Conservation (phyloP, 2,113 vertebrate species). For the Oncorhynchus kisutch region DNA sequence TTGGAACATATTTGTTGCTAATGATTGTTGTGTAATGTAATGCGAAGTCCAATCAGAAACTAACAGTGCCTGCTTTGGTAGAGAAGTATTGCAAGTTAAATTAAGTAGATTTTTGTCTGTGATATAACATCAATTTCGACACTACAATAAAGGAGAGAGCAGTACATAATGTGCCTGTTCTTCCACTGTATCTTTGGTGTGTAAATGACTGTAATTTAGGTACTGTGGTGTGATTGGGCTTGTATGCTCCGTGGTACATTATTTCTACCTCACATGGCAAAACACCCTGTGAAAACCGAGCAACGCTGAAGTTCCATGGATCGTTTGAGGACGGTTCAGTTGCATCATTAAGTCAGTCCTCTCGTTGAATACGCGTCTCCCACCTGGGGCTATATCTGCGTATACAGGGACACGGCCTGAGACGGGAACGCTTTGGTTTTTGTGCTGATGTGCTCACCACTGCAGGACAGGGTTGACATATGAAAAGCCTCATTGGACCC, state of each 20-base stretch:
- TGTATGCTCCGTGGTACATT: not conserved
- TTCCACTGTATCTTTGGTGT: not conserved
- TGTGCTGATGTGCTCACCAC: not conserved
- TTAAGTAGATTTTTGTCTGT: not conserved
- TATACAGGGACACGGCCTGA: slow-evolving; percentile 27
- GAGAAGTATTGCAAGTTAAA: not conserved
- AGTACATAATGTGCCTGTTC: too few relatives aligned
- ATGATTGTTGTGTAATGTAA: not conserved
- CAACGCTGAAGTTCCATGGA: slow-evolving; percentile 10
- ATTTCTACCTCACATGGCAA: too few relatives aligned
- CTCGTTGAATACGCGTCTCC: slow-evolving; percentile 35
- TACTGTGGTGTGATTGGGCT: not conserved
- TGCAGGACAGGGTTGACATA: slow-evolving; percentile 32
- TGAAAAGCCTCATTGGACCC: too few relatives aligned
- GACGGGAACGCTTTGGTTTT: too few relatives aligned
- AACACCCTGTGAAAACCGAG: too few relatives aligned
- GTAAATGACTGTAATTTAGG: not conserved
- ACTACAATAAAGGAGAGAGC: not conserved
- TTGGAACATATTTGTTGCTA: not conserved
- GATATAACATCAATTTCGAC: not conserved
- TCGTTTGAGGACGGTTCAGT: slow-evolving; percentile 38
- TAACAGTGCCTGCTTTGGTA: not conserved
- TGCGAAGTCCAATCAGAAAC: not conserved
- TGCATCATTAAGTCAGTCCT: slow-evolving; percentile 43
- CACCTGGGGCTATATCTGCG: slow-evolving; percentile 45